These are phyloP conservation scores for Eupithecia subumbrata DNA, from an alignment of 2,888 invertebrate species.

Conservation along the genomic window DNA sequence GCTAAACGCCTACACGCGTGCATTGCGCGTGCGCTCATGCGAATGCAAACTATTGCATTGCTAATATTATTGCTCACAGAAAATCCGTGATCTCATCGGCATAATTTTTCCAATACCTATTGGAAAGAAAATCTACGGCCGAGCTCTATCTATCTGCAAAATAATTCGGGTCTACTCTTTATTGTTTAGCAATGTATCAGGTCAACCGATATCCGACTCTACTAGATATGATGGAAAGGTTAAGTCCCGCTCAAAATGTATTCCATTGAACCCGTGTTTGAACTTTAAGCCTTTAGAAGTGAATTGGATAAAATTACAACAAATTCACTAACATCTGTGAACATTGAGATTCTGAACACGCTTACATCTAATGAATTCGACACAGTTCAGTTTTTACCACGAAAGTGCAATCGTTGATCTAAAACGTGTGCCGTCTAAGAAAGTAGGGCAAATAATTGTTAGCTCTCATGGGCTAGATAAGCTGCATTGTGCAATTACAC, in stretches of 20 bases:
- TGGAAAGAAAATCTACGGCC: not conserved
- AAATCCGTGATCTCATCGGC: slow-evolving; percentile 6
- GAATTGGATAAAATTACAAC: not conserved
- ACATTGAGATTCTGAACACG: not conserved
- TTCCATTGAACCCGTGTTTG: not conserved
- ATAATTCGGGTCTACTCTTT: not conserved
- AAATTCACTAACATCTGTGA: not conserved
- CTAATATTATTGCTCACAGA: slow-evolving; percentile 8
- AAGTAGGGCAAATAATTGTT: slow-evolving; percentile 76
- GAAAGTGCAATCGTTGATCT: slow-evolving; percentile 65
- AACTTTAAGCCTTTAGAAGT: not conserved
- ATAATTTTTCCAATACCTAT: not conserved
- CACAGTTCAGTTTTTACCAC: slow-evolving; percentile 36
- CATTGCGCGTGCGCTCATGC: slow-evolving; percentile 55
- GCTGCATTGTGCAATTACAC: slow-evolving; percentile 75
- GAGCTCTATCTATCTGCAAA: slow-evolving; percentile 1
- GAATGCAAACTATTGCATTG: slow-evolving; percentile 61
- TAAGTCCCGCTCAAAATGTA: not conserved
- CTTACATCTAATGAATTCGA: not conserved
- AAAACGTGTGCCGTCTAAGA: slow-evolving; percentile 55
- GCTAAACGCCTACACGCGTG: slow-evolving; percentile 48
- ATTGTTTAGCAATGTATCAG: not conserved
- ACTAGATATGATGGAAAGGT: not conserved
- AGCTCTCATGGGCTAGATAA: slow-evolving; percentile 73
- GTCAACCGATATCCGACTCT: not conserved